Evolutionary conservation across 2,888 invertebrate species (phyloP).

Genomic region (Odontothrips loti): DNA sequence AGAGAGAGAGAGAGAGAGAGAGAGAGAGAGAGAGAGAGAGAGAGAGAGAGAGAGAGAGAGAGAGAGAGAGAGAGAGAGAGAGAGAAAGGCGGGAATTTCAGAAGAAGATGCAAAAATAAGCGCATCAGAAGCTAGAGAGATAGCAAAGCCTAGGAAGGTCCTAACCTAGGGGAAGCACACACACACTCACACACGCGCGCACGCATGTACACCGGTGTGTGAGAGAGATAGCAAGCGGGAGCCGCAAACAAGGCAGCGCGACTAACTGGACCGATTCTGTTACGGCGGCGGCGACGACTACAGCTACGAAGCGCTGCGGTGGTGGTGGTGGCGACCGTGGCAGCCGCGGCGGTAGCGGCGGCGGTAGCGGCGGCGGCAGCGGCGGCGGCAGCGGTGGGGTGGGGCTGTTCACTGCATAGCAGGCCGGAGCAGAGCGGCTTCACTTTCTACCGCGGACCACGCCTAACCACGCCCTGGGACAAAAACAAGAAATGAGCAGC

Average conservation of each 20-base stretch:
- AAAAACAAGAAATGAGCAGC: constrained; percentile 20
- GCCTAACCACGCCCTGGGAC: constrained; percentile 21
- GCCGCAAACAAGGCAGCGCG: background rate
- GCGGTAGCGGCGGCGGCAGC: background rate
- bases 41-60: background rate
- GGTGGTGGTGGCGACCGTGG: background rate
- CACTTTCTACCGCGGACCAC: constrained; percentile 20
- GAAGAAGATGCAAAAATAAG: too few species aligned
- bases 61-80: background rate
- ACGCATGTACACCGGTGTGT: background rate
- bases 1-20: background rate
- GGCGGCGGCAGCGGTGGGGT: background rate
- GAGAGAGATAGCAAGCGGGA: background rate
- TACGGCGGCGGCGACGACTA: background rate
- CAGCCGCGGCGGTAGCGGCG: too few species aligned
- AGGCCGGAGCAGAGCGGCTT: constrained; percentile 1
- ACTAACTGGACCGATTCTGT: constrained; percentile 13
- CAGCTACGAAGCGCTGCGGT: too few species aligned
- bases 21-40: background rate
- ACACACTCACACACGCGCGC: background rate
- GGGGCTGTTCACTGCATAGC: background rate
- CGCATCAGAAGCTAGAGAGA: too few species aligned
- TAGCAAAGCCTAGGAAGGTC: background rate
- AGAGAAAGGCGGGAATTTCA: background rate
- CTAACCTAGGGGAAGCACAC: background rate